Evolutionary conservation across 2,797 vertebrate genomes (phyloP), one percentile per base, ranked within the genome.

Genomic region (Lemur catta): DNA sequence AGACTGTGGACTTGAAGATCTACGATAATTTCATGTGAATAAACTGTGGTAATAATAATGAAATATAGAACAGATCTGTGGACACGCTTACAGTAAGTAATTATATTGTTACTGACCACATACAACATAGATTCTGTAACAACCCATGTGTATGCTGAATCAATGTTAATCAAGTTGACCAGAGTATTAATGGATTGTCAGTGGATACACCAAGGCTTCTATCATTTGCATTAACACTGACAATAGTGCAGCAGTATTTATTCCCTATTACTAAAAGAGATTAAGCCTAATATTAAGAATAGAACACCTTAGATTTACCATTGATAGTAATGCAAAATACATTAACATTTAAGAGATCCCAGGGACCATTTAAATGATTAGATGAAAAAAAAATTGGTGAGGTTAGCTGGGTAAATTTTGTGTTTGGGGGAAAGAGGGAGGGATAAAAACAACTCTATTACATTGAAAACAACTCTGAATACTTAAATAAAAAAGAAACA

Each of bases 21-120:
- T 98, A 98, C 98, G 98, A 98, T 99, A 99, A 99, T 99, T 99
- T 99, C 98, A 99, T 97, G 98, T 98, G 99, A 99, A 99, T 99
- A 98, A 98, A 98, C 98, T 99, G 98, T 98, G 98, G 99, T 98
- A 98, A 98, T 98, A 98, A 98, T 98, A 97, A 98, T 97, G 97
- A 98, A 98, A 98, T 97, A 98, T 97, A 98, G 98, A 98, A 98
- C 98, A 98, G 98, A 99, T 99, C 99, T 99, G 99, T 98, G 99
- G 98, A 98, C 98, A 98, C 13, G 30, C 96, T 98, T 98, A 98
- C 98, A 97, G 97, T 98, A 98, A 98, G 98, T 98, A 98, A 98
- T 98, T 97, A 79, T 96, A 92, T 96, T 97, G 96, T 96, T 97
- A 67, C 85, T 92, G 96, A 97, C 96, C 93, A 98, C 94, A 85